These are phyloP conservation scores for Laticauda laticaudata DNA, from an alignment of 2,113 vertebrate species.

Conservation along the genomic window DNA sequence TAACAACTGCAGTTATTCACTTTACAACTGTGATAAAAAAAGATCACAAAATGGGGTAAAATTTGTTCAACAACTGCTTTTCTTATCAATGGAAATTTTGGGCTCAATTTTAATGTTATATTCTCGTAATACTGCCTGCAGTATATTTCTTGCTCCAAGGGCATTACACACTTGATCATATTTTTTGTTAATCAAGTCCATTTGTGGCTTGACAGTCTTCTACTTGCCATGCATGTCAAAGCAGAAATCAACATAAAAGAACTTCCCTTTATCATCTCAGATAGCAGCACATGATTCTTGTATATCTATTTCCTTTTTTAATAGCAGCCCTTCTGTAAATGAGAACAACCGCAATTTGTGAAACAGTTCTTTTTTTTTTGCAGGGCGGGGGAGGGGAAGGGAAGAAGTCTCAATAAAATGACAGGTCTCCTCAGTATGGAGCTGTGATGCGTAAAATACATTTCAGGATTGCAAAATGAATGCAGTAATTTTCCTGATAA, in stretches of 20 bases:
- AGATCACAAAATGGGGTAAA: neutral
- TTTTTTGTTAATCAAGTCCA: neutral
- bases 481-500: conserved; percentile 69
- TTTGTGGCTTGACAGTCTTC: conserved; percentile 41
- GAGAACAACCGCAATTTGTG: conserved; percentile 49
- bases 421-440: conserved; percentile 44
- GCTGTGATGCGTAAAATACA: conserved; percentile 54
- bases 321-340: conserved; percentile 40
- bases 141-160: neutral
- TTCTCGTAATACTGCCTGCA: neutral
- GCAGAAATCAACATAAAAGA: conserved; percentile 50
- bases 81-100: neutral
- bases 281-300: conserved; percentile 39
- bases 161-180: neutral
- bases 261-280: conserved; percentile 43
- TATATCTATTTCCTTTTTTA: conserved; percentile 48
- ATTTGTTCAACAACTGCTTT: neutral
- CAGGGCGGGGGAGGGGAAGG: neutral
- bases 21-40: neutral
- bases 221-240: conserved; percentile 37
- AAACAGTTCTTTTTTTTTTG: conserved; percentile 28
- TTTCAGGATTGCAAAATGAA: conserved; percentile 57
- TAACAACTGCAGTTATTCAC: neutral
- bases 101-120: neutral
- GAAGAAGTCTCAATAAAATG: conserved; percentile 36